Evolutionary conservation across 2,113 vertebrate species (phyloP).

Genomic region (Clinocottus analis): DNA sequence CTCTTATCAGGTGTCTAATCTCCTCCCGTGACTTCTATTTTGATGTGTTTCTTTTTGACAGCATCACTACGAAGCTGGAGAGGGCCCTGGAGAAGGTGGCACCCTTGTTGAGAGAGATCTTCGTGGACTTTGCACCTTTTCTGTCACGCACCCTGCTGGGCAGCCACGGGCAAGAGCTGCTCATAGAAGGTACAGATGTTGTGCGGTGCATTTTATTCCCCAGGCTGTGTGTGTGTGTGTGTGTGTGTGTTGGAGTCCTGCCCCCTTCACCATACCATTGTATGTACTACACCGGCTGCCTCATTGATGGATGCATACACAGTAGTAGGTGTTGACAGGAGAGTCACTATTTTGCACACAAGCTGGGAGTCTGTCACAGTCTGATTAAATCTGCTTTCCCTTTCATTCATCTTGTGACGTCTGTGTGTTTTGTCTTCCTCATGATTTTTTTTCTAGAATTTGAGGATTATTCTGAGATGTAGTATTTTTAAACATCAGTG

Average conservation of each 20-base stretch:
- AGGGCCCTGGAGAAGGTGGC: slow-evolving; percentile 97
- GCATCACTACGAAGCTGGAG: slow-evolving; percentile 98
- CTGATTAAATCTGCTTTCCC: slow-evolving; percentile 45
- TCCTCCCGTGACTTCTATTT: not conserved
- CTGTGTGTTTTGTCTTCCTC: slow-evolving; percentile 32
- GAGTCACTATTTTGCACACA: slow-evolving; percentile 43
- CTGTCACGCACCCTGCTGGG: slow-evolving; percentile 95
- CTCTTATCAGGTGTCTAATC: slow-evolving; percentile 17
- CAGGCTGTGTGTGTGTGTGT: slow-evolving; percentile 4
- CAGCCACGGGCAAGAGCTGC: slow-evolving; percentile 96
- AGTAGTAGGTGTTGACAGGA: slow-evolving; percentile 48
- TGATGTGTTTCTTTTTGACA: slow-evolving; percentile 77
- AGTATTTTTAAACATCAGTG: slow-evolving; percentile 50
- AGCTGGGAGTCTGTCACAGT: slow-evolving; percentile 40
- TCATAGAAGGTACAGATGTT: slow-evolving; percentile 95
- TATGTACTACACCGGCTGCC: slow-evolving; percentile 20
- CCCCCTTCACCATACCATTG: not conserved
- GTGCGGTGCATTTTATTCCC: not conserved
- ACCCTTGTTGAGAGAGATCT: slow-evolving; percentile 96
- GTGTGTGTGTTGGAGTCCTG: too few species aligned
- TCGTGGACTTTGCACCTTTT: slow-evolving; percentile 99
- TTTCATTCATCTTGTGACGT: slow-evolving; percentile 47
- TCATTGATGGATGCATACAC: slow-evolving; percentile 35
- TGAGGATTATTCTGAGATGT: slow-evolving; percentile 32
- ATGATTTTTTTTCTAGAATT: slow-evolving; percentile 29